Evolutionary conservation across 2,797 vertebrate species (phyloP).

Genomic region (Rallus crepitans): DNA sequence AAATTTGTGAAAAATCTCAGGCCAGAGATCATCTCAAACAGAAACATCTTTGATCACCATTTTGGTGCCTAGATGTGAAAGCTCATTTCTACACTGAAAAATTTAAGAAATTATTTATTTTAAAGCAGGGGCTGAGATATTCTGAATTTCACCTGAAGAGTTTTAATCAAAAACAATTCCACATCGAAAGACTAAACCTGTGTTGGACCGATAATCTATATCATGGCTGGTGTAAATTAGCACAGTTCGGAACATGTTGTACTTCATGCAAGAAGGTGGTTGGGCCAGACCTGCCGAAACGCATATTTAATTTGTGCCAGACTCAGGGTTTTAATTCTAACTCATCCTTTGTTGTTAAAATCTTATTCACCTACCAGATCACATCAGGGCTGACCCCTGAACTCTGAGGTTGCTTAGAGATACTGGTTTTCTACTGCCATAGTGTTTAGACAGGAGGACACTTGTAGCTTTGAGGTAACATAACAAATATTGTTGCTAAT

Average conservation of each 20-base stretch:
- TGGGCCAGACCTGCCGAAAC: not conserved
- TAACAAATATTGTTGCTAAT: not conserved
- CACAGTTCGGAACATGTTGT: not conserved
- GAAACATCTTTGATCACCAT: not conserved
- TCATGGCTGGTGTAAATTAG: rapidly evolving
- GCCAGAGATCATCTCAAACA: not conserved
- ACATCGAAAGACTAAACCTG: not conserved
- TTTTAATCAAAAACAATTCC: not conserved
- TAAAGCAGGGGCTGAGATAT: not conserved
- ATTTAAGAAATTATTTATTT: not conserved
- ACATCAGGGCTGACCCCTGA: not conserved
- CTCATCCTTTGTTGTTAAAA: not conserved
- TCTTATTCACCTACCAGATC: not conserved
- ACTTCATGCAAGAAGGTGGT: not conserved
- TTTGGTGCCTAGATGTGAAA: not conserved
- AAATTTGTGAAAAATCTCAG: conserved; percentile 18
- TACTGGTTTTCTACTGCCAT: not conserved
- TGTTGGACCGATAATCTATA: not conserved
- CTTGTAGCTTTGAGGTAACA: not conserved
- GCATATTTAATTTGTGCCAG: not conserved
- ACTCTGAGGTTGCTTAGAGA: not conserved
- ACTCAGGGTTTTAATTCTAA: not conserved
- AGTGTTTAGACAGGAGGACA: not conserved
- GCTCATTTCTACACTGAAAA: not conserved
- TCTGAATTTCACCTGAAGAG: not conserved